Percentiles rank a stretch among this genome's conserved stretches.
These are phyloP conservation scores for Pelochelys cantorii DNA, from an alignment of 2,797 vertebrate species.

Conservation along the genomic window DNA sequence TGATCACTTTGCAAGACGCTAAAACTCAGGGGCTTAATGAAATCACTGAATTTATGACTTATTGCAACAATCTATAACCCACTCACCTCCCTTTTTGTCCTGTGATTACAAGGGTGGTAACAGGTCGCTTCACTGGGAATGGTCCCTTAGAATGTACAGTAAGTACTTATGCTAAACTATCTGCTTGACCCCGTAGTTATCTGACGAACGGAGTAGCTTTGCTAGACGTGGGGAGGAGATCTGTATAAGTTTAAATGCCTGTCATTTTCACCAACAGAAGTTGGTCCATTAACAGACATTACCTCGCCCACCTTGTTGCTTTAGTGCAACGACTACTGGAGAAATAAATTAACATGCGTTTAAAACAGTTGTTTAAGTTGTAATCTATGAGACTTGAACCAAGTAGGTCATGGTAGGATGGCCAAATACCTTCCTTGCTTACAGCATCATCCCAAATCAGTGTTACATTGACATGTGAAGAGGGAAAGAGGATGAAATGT, in stretches of 20 bases:
- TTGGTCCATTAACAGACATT: neutral
- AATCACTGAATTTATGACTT: neutral
- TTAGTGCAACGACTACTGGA: neutral
- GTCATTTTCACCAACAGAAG: neutral
- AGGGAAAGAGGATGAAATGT: conserved; percentile 4
- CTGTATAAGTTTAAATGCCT: neutral
- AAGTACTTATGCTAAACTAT: neutral
- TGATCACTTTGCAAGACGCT: neutral
- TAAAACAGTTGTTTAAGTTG: neutral
- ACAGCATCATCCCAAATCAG: conserved; percentile 1
- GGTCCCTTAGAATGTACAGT: neutral
- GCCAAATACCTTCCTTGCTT: neutral
- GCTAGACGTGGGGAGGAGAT: neutral
- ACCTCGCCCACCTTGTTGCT: neutral
- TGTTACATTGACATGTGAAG: neutral
- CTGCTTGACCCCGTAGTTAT: neutral
- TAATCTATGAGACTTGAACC: neutral
- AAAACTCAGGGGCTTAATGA: neutral
- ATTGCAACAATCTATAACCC: neutral
- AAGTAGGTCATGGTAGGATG: accelerated
- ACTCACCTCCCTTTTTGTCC: neutral
- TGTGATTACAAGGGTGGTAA: neutral
- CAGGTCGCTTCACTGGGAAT: neutral
- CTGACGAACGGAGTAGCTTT: neutral
- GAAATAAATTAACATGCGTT: neutral